Percentiles rank a stretch among this genome's conserved stretches.
These are phyloP conservation scores for Limnephilus rhombicus DNA, from an alignment of 2,888 invertebrate genomes.

Conservation along the genomic window DNA sequence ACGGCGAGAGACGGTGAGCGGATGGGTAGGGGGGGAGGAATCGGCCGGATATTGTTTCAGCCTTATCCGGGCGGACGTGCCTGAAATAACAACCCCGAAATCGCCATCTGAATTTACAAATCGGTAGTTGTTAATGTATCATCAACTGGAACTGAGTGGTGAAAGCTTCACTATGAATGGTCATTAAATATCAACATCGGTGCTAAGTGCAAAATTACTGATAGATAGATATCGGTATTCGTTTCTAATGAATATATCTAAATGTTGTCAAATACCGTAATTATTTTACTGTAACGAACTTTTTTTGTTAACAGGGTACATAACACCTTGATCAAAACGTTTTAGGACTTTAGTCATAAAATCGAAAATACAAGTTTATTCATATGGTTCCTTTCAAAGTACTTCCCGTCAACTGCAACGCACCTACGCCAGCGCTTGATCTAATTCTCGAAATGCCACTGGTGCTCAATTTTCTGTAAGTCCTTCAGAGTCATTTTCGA, in stretches of 20 bases:
- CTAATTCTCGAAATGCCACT: too few relatives aligned
- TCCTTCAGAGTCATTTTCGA: too few relatives aligned
- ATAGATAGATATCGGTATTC: background rate
- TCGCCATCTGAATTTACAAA: background rate
- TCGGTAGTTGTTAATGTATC: background rate
- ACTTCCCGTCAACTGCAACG: too few relatives aligned
- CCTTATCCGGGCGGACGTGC: constrained; percentile 63
- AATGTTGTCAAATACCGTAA: background rate
- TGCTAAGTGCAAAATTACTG: background rate
- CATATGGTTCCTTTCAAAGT: too few relatives aligned
- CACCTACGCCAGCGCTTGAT: too few relatives aligned
- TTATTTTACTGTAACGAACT: too few relatives aligned
- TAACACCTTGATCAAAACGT: too few relatives aligned
- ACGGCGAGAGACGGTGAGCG: constrained; percentile 13
- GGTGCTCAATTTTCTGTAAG: too few relatives aligned
- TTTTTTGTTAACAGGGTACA: too few relatives aligned
- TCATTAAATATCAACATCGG: background rate
- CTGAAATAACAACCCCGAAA: constrained; percentile 59
- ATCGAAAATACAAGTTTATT: too few relatives aligned
- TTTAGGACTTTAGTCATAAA: too few relatives aligned
- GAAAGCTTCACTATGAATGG: background rate
- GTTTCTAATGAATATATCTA: background rate
- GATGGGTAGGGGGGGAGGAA: constrained; percentile 40
- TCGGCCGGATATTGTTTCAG: constrained; percentile 63
- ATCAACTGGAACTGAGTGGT: background rate